Conservation (phyloP, 2,113 vertebrate genomes). For the Brachypteracias leptosomus region DNA sequence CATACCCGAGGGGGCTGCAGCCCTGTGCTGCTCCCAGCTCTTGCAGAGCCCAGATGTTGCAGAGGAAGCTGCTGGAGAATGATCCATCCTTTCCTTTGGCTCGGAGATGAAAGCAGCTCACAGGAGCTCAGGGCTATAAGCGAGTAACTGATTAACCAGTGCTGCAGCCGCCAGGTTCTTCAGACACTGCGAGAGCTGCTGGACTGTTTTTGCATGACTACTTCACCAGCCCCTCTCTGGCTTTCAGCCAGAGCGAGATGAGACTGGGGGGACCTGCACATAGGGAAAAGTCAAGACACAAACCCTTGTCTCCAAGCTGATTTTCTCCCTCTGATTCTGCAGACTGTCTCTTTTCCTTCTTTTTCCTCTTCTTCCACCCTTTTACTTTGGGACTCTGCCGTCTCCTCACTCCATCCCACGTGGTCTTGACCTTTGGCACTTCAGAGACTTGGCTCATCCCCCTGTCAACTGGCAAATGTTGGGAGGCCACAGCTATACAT, state of each 20-base stretch:
- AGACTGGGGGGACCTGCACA: not conserved
- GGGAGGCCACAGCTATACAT: not conserved
- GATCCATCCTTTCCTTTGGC: constrained; percentile 40
- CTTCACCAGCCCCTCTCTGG: not conserved
- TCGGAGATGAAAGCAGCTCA: constrained; percentile 10
- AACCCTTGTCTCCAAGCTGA: not conserved
- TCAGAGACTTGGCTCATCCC: not conserved
- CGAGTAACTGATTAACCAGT: constrained; percentile 45
- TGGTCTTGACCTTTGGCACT: not conserved
- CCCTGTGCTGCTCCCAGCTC: not conserved
- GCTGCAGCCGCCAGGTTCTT: not conserved
- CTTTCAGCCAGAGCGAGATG: not conserved
- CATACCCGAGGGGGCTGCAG: accelerated
- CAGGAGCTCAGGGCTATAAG: not conserved
- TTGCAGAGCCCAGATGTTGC: not conserved
- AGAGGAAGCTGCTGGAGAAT: constrained; percentile 50
- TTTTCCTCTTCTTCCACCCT: not conserved
- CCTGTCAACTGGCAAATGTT: not conserved
- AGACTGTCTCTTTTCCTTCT: not conserved
- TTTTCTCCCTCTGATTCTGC: not conserved
- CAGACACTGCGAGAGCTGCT: not conserved
- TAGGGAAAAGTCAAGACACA: not conserved
- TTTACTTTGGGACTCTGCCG: not conserved
- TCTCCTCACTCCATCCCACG: not conserved
- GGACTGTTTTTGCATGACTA: not conserved